Base-by-base conservation (phyloP, 2,888 invertebrate genomes). In the Lasioglossum leucozonium region DNA sequence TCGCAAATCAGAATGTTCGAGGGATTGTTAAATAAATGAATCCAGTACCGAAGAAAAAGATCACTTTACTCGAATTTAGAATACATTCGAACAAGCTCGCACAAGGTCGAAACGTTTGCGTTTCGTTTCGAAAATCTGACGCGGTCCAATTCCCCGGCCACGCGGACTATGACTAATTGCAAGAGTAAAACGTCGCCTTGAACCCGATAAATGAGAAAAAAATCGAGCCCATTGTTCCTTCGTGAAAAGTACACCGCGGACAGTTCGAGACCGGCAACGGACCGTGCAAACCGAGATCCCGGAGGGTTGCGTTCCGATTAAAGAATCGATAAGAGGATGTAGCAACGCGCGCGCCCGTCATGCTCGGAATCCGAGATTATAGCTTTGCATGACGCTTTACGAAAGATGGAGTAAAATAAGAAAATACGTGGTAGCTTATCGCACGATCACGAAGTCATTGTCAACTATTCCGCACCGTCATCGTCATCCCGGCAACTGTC, bases 401-500 rank as follows among this genome's bases (percentile, higher is more conserved):
- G 81, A 79, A 78, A 79, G 73, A 81, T 83, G 79, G 79, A 44
- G 22, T 73, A 67, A 82, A 80, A 87, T 72, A 77, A 76, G 80
- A 80, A 78, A 81, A 79, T 82, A 72, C 77, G 55, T 55, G 77
- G 87, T 87, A 86, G 77, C 84, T 89, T 89, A 89, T 89, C 89
- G 86, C 90, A 77, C 65, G 82, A 88, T 89, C 90, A 77, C 77
- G 72, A 75, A 81, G 79, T 81, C 84, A 86, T 87, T 82, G 79
- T 83, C 87, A 67, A 67, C 37, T 77, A 75, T 85, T 82, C 51
- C 79, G 79, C 90, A 81, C 62, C 86, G 85, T 91, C 87, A 89
- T 84, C 88, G 77, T 89, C 89, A 87, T 89, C 84, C 82, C 82
- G 79, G 84, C 87, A 72, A 84, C 84, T 90, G 88, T 90, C 89